A percentile compares a stretch with the other conserved stretches of the same genome.
phyloP scores from a whole-genome alignment of 2,113 vertebrate species.

The Okapia johnstoni region DNA sequence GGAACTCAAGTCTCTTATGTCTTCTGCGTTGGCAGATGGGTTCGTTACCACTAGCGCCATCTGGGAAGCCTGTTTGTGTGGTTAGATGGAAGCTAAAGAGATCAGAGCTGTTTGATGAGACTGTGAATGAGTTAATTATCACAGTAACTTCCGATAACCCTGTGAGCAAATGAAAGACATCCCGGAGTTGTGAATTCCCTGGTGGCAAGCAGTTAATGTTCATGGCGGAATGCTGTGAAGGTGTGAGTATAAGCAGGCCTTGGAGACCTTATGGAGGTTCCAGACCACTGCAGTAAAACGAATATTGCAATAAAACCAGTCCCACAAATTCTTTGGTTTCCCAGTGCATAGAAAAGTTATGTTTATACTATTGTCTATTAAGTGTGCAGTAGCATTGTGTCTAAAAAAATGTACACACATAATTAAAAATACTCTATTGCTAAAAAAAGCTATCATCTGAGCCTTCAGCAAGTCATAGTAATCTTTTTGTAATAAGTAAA shows the following conservation, averaged over 20 bases:
- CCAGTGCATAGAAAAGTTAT: neutral
- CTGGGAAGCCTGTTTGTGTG: neutral
- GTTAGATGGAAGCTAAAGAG: neutral
- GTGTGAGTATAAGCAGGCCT: neutral
- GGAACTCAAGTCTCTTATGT: neutral
- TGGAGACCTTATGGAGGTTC: neutral
- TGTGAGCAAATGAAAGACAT: neutral
- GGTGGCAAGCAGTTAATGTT: neutral
- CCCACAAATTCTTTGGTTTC: neutral
- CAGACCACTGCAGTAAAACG: neutral
- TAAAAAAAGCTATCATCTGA: neutral
- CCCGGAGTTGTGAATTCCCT: neutral
- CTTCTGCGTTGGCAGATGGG: neutral
- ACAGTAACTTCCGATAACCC: neutral
- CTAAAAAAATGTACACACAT: neutral
- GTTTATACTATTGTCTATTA: neutral
- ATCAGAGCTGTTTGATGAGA: neutral
- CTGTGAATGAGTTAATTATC: neutral
- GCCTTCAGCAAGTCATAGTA: neutral
- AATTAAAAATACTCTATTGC: neutral
- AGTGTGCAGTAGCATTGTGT: neutral
- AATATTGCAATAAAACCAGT: neutral
- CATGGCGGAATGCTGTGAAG: neutral
- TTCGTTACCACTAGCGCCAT: neutral
- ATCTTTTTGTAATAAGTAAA: neutral